These are phyloP conservation scores for Argyra leucocephala DNA, from an alignment of 2,888 invertebrate species.

Conservation along the genomic window DNA sequence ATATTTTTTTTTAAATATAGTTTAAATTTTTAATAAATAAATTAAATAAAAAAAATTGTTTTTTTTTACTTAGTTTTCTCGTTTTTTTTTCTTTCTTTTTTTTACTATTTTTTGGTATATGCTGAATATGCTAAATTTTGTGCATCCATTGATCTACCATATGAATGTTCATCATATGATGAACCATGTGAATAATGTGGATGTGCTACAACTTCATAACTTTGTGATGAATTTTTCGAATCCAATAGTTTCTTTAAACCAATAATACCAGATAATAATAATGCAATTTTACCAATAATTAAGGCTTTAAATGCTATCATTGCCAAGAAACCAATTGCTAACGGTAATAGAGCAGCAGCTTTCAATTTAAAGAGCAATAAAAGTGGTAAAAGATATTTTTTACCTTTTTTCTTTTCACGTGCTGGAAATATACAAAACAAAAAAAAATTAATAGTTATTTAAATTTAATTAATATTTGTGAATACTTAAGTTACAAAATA, in stretches of 20 bases:
- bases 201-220: constrained; percentile 68
- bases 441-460: constrained; percentile 16
- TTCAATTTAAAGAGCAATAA: constrained; percentile 69
- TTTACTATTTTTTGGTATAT: constrained; percentile 39
- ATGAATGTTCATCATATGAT: constrained; percentile 48
- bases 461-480: too few relatives aligned
- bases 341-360: constrained; percentile 65
- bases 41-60: constrained; percentile 36
- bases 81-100: constrained; percentile 23
- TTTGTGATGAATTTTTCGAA: constrained; percentile 57
- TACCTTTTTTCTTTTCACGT: constrained; percentile 67
- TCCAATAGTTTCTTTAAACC: constrained; percentile 64
- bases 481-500: too few relatives aligned
- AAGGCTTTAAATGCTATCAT: constrained; percentile 76
- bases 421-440: constrained; percentile 49
- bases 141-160: constrained; percentile 59
- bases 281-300: constrained; percentile 71
- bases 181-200: constrained; percentile 53
- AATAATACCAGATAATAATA: constrained; percentile 64
- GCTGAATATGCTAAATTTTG: constrained; percentile 66
- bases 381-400: constrained; percentile 66
- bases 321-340: constrained; percentile 67
- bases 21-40: constrained; percentile 17
- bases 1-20: too few relatives aligned
- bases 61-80: too few relatives aligned